phyloP scores from a whole-genome alignment of 1,140 invertebrate genomes.

The Macrocentrus cingulum region DNA sequence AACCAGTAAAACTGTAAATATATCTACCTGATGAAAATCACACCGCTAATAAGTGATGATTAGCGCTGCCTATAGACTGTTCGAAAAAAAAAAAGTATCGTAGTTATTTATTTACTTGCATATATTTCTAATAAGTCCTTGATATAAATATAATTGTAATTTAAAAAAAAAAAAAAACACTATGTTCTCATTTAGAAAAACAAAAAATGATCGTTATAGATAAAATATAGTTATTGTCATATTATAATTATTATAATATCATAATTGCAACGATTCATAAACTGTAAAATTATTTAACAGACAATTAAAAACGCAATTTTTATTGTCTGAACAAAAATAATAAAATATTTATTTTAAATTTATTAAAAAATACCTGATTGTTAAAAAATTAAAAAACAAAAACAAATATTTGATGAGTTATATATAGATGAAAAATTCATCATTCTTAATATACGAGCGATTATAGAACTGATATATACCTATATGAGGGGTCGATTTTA shows the following conservation, averaged over 20 bases:
- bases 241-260: background rate
- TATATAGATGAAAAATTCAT: no score
- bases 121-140: slow-evolving; percentile 23
- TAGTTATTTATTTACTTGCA: slow-evolving; percentile 60
- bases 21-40: slow-evolving; percentile 24
- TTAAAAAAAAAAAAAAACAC: no score
- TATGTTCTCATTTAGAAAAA: no score
- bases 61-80: slow-evolving; percentile 57
- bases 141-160: slow-evolving; percentile 4
- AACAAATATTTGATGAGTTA: slow-evolving; percentile 18
- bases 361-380: slow-evolving; percentile 22
- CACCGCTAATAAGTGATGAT: slow-evolving; percentile 42
- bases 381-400: slow-evolving; percentile 1
- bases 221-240: background rate
- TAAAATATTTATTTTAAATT: slow-evolving; percentile 22
- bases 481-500: slow-evolving; percentile 31
- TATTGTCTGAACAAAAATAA: slow-evolving; percentile 44
- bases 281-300: slow-evolving; percentile 54
- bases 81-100: slow-evolving; percentile 51
- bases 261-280: slow-evolving; percentile 12
- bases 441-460: no score
- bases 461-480: no score
- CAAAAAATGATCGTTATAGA: slow-evolving; percentile 8
- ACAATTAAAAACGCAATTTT: slow-evolving; percentile 58
- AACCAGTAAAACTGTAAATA: no score